These are phyloP conservation scores for Sycophila sp. DNA, from an alignment of 1,140 invertebrate species.

Conservation along the genomic window DNA sequence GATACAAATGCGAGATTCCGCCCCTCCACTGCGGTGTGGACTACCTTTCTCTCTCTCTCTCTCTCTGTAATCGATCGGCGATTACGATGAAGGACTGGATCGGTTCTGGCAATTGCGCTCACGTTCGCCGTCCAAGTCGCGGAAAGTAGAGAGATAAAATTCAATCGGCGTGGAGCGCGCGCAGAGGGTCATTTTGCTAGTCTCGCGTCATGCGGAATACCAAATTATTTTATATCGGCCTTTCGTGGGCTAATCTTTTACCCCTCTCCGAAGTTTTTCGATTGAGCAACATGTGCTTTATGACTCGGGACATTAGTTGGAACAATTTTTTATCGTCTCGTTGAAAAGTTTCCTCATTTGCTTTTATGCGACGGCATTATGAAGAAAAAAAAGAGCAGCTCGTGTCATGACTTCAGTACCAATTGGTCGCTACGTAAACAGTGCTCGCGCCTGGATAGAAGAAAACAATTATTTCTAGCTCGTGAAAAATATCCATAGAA, in stretches of 20 bases:
- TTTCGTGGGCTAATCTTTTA: not conserved
- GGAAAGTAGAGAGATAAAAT: conserved; percentile 35
- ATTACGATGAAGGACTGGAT: conserved; percentile 19
- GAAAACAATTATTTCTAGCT: too few species aligned
- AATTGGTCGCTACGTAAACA: too few species aligned
- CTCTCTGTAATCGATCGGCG: conserved; percentile 19
- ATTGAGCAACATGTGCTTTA: not conserved
- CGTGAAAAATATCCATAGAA: conserved; percentile 4
- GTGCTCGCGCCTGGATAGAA: too few species aligned
- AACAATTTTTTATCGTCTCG: too few species aligned
- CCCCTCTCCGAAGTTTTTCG: not conserved
- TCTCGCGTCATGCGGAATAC: not conserved
- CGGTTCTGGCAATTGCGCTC: not conserved
- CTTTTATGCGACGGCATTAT: too few species aligned
- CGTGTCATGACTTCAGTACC: too few species aligned
- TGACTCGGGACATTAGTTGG: too few species aligned
- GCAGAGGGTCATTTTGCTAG: not conserved
- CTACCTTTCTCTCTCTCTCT: not conserved
- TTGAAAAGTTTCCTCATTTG: too few species aligned
- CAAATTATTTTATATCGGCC: not conserved
- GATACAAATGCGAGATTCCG: conserved; percentile 56
- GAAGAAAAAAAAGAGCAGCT: too few species aligned
- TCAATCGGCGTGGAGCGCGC: conserved; percentile 21
- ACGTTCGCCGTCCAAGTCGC: not conserved
- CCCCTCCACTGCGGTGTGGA: not conserved